Percentiles rank a stretch among this genome's conserved stretches.
Conservation (phyloP, 2,113 vertebrate species). For the Ameiurus melas region DNA sequence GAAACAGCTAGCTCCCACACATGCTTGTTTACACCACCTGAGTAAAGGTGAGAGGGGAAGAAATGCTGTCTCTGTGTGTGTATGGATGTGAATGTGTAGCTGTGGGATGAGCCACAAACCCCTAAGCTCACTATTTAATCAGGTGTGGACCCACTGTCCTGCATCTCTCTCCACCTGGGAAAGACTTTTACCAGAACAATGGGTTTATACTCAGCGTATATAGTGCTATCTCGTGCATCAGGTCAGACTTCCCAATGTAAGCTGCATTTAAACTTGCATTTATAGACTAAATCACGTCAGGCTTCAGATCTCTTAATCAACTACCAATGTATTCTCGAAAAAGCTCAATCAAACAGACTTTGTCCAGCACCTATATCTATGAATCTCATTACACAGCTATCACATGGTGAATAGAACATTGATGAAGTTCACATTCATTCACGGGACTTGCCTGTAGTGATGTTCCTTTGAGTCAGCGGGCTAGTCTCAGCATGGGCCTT, state of each 20-base stretch:
- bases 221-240: conserved; percentile 45
- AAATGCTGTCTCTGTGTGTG: conserved; percentile 38
- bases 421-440: conserved; percentile 30
- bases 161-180: conserved; percentile 17
- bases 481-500: conserved; percentile 35
- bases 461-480: conserved; percentile 30
- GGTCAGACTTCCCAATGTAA: not conserved
- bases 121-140: conserved; percentile 47
- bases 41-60: conserved; percentile 19
- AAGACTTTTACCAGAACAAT: conserved; percentile 35
- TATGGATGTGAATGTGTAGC: conserved; percentile 33
- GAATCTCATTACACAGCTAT: conserved; percentile 2
- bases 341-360: not conserved
- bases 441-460: conserved; percentile 20
- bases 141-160: conserved; percentile 47
- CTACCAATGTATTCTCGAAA: not conserved
- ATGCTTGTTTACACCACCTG: conserved; percentile 44
- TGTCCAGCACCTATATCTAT: not conserved
- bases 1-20: conserved; percentile 2
- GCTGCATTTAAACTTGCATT: not conserved
- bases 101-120: conserved; percentile 41
- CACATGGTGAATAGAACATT: not conserved
- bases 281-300: not conserved
- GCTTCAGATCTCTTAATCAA: not conserved
- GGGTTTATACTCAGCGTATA: conserved; percentile 34